These are phyloP conservation scores for Panagrolaimus sp. DNA, from an alignment of 1,140 invertebrate species.

Conservation along the genomic window DNA sequence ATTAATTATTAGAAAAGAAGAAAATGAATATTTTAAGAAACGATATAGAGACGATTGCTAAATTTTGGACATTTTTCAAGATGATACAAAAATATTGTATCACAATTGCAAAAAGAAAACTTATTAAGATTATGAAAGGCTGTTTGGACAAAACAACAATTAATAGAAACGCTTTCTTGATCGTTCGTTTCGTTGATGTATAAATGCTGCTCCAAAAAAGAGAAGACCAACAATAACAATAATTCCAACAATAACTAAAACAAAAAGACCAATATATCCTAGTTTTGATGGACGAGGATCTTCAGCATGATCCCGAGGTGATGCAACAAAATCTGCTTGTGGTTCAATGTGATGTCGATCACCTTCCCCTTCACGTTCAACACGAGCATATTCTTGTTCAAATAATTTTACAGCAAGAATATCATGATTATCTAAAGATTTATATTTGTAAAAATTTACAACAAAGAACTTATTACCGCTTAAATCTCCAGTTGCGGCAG, in stretches of 20 bases:
- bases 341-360: conserved; percentile 45
- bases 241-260: neutral
- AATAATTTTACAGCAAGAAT: conserved; percentile 70
- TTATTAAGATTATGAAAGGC: too few species aligned
- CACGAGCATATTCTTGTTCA: conserved; percentile 56
- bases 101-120: too few species aligned
- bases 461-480: conserved; percentile 59
- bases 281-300: conserved; percentile 52
- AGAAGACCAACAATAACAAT: neutral
- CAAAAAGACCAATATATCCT: neutral
- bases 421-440: conserved; percentile 79
- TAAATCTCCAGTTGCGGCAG: conserved; percentile 90
- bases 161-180: conserved; percentile 10
- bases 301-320: conserved; percentile 52
- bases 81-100: too few species aligned
- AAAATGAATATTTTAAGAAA: too few species aligned
- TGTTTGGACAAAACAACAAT: neutral
- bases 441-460: neutral
- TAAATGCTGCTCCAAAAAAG: neutral
- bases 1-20: too few species aligned
- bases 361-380: conserved; percentile 41
- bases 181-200: conserved; percentile 11
- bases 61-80: too few species aligned
- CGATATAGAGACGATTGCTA: too few species aligned
- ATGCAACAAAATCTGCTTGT: conserved; percentile 45